phyloP scores from a whole-genome alignment of 2,113 vertebrate species.

The Myocastor coypus region DNA sequence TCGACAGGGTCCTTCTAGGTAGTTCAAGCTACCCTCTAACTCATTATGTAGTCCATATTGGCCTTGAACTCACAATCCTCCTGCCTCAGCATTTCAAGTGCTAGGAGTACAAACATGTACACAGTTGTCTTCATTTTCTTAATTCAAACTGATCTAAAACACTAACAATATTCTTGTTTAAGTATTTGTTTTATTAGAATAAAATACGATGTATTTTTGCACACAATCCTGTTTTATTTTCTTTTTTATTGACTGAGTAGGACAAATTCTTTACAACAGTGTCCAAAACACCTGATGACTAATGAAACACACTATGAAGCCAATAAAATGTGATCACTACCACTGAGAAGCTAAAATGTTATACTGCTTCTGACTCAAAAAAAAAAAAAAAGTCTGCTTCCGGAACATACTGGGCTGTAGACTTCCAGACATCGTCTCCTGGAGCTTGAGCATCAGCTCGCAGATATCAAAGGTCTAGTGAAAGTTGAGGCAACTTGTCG shows the following conservation, averaged over 20 bases:
- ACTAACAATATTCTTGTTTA: slow-evolving; percentile 15
- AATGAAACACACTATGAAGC: background rate
- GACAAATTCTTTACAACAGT: slow-evolving; percentile 19
- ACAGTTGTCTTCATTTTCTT: background rate
- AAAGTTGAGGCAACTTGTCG: too few relatives aligned
- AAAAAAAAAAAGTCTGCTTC: too few relatives aligned
- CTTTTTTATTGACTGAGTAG: background rate
- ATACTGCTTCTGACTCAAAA: background rate
- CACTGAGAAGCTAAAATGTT: background rate
- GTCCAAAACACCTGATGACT: background rate
- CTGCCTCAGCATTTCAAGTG: background rate
- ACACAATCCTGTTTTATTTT: background rate
- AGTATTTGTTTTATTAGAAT: slow-evolving; percentile 17
- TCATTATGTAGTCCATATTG: background rate
- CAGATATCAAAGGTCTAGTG: too few relatives aligned
- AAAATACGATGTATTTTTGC: background rate
- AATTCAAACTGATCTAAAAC: background rate
- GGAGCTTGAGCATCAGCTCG: too few relatives aligned
- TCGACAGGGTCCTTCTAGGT: background rate
- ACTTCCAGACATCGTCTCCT: too few relatives aligned
- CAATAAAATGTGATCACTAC: background rate
- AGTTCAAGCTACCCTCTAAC: too few relatives aligned
- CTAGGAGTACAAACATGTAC: background rate
- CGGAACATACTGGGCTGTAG: too few relatives aligned
- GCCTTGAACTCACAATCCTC: background rate